Percentiles rank a stretch among this genome's conserved stretches.
Conservation (phyloP, 2,888 invertebrate species). For the Mythimna albipuncta region DNA sequence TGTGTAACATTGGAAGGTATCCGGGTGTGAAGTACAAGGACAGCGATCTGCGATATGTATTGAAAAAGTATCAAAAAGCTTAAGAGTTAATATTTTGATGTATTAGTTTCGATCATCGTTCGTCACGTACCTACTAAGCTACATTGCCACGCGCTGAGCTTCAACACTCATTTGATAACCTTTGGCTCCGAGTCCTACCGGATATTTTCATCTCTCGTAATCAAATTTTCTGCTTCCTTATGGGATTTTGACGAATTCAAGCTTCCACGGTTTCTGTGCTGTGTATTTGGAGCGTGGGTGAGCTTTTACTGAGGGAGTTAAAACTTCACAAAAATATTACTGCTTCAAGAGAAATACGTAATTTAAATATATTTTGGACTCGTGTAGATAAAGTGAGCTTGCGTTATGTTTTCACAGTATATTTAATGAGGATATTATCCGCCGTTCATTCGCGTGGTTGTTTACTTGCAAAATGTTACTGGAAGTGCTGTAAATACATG, state of each 20-base stretch:
- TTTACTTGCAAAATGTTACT: constrained; percentile 27
- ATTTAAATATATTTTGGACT: constrained; percentile 38
- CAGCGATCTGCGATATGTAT: no score
- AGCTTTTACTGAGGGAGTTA: constrained; percentile 9
- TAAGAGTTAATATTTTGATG: no score
- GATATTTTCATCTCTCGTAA: constrained; percentile 56
- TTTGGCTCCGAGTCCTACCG: constrained; percentile 25
- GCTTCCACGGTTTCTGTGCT: constrained; percentile 31
- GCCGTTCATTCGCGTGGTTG: constrained; percentile 4
- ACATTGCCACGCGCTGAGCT: constrained; percentile 11
- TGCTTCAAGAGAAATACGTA: constrained; percentile 9
- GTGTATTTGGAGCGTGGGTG: constrained; percentile 15
- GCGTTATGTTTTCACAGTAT: constrained; percentile 23
- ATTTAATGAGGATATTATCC: constrained; percentile 28
- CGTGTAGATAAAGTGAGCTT: constrained; percentile 18
- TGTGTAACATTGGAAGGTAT: no score
- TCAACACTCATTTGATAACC: constrained; percentile 37
- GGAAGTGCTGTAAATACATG: constrained; percentile 3
- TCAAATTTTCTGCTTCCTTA: constrained; percentile 51
- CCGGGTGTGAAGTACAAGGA: no score
- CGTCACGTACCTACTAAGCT: not conserved
- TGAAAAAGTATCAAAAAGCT: no score
- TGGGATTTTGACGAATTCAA: constrained; percentile 42
- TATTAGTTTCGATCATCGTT: not conserved
- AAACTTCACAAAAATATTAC: constrained; percentile 17